Percentiles rank a stretch among this genome's conserved stretches.
Conservation (phyloP, 2,113 vertebrate species). For the Passer montanus region DNA sequence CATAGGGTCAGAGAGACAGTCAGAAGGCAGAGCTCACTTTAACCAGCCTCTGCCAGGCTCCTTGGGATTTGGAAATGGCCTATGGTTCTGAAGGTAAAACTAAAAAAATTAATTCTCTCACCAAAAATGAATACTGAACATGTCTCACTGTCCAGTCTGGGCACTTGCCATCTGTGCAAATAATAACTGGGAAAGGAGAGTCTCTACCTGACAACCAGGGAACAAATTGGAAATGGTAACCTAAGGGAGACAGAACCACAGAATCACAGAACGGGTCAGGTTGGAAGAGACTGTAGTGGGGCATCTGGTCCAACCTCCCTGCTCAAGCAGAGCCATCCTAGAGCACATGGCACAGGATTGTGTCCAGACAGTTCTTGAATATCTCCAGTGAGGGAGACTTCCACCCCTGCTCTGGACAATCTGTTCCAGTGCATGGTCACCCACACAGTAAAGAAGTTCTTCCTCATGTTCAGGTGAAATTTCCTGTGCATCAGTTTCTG, state of each 20-base stretch:
- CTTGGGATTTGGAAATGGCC: not conserved
- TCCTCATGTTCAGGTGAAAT: not conserved
- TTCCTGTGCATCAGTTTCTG: not conserved
- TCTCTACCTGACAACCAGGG: not conserved
- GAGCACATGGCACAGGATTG: not conserved
- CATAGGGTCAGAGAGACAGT: not conserved
- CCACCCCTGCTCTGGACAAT: no score
- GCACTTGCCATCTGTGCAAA: not conserved
- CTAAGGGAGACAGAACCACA: not conserved
- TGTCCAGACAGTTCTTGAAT: not conserved
- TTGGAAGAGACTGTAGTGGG: not conserved
- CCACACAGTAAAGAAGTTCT: no score
- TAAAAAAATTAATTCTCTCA: not conserved
- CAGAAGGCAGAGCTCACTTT: not conserved
- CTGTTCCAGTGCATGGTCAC: not conserved
- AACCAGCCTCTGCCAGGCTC: not conserved
- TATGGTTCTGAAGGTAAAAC: not conserved
- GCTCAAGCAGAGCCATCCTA: not conserved
- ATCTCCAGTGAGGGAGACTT: not conserved
- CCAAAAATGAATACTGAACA: not conserved
- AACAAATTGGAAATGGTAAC: not conserved
- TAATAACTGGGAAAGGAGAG: not conserved
- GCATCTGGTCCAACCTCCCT: not conserved
- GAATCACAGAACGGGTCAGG: not conserved
- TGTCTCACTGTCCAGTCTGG: not conserved